These are phyloP conservation scores for Buathra laborator DNA, from an alignment of 2,888 invertebrate genomes.

Conservation along the genomic window DNA sequence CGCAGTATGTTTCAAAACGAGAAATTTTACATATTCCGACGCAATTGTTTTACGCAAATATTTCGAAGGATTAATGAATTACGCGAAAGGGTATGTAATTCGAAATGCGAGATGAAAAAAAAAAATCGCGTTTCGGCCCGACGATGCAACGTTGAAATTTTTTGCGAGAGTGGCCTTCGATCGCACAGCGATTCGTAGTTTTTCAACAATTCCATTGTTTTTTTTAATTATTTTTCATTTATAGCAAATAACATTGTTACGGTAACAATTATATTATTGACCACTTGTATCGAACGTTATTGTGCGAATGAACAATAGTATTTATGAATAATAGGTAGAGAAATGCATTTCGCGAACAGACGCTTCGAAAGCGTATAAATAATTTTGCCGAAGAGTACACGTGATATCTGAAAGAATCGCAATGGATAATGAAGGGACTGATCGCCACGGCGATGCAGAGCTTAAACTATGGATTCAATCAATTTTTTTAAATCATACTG, in stretches of 20 bases:
- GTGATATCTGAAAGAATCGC: background rate
- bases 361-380: background rate
- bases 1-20: background rate
- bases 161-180: background rate
- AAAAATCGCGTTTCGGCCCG: background rate
- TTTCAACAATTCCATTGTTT: background rate
- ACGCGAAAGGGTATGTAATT: too few species aligned
- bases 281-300: background rate
- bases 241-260: background rate
- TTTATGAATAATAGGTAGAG: background rate
- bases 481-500: background rate
- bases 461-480: background rate
- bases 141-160: slow-evolving; percentile 9
- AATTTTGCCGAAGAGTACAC: background rate
- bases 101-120: background rate
- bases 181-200: background rate
- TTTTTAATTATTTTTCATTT: background rate
- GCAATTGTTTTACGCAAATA: background rate
- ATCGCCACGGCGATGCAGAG: background rate
- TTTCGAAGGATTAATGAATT: slow-evolving; percentile 1
- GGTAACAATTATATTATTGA: background rate
- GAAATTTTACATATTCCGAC: background rate
- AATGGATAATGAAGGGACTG: background rate
- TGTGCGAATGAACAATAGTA: too few species aligned
- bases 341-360: background rate